Base-by-base conservation (phyloP, 2,113 vertebrate species). In the Passer montanus region DNA sequence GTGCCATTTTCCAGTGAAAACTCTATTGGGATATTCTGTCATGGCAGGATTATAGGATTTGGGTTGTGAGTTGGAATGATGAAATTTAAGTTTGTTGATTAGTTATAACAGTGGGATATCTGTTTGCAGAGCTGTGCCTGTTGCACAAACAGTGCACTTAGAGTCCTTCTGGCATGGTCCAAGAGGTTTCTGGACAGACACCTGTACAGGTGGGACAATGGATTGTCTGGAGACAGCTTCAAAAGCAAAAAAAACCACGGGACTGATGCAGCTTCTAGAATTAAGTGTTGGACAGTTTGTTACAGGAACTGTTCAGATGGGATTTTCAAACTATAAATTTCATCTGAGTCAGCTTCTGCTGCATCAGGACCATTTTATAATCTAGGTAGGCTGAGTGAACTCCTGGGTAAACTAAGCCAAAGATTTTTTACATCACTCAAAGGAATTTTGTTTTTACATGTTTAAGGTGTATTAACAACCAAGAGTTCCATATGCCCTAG, bases 91-190 rank as follows among this genome's bases (percentile, higher is more conserved):
- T 56, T 74, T 52, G 2, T 33, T 64, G 41, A 17, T 83, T 63
- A 58, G 31, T 26, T 60, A 3, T 31, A 68, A 31, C 9, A 27
- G 17, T 39, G 12, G 6, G 6, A 10, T 9, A 43, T 33, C 26
- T 60, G 37, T 59, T 59, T 37, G 28, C 53, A 77, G 30, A n/a
- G 8, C n/a, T n/a, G n/a, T n/a, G n/a, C 18, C 53, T 84, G 18
- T 56, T 41, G 26, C 15, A 37, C 20, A 55, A 1, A 2, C 39
- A 35, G 26, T 7, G 19, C 39, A 26, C 16, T 69, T 28, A 43
- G 6, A 59, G 27, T 28, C 11, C 27, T 53, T 3, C 21, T 30
- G 5, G 6, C 0, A 0, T 17, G 15, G 11, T 55, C n/a, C 84
- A 50, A 41, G 27, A n/a, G 15, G 6, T 37, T 84, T 49, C 35